A percentile compares a stretch with the other conserved stretches of the same genome.
Conservation (phyloP, 2,113 vertebrate species). For the Centropus unirufus region DNA sequence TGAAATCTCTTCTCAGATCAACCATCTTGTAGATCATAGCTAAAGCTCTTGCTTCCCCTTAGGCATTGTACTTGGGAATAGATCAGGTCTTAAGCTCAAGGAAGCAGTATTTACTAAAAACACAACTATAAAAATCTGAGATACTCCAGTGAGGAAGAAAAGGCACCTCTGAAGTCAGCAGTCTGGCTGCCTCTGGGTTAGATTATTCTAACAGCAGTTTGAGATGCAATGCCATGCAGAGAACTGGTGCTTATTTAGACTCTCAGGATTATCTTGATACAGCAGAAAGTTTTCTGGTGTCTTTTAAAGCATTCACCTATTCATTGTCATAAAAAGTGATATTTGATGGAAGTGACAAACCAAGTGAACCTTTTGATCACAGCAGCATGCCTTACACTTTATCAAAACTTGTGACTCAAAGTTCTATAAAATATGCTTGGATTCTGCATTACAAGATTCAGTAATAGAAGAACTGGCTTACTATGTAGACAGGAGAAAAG, state of each 20-base stretch:
- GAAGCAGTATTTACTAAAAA: neutral
- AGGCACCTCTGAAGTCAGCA: neutral
- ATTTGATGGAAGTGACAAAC: neutral
- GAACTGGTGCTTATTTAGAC: neutral
- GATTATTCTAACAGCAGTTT: neutral
- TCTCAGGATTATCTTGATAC: neutral
- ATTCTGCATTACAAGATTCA: neutral
- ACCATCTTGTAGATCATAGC: neutral
- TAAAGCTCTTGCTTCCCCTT: neutral
- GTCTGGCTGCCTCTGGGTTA: neutral
- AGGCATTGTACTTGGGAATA: neutral
- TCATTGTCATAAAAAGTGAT: neutral
- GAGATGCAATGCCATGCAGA: neutral
- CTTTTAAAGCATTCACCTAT: neutral
- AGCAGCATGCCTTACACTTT: neutral
- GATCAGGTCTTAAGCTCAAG: neutral
- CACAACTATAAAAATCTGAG: neutral
- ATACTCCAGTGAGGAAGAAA: neutral
- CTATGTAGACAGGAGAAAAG: slow-evolving; percentile 10
- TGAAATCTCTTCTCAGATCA: neutral
- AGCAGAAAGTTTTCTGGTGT: neutral
- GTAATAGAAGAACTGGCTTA: slow-evolving; percentile 33
- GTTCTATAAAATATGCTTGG: neutral
- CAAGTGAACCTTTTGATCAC: neutral
- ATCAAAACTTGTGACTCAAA: neutral